Base-by-base conservation (phyloP, 2,113 vertebrate species). In the Microtus pennsylvanicus region DNA sequence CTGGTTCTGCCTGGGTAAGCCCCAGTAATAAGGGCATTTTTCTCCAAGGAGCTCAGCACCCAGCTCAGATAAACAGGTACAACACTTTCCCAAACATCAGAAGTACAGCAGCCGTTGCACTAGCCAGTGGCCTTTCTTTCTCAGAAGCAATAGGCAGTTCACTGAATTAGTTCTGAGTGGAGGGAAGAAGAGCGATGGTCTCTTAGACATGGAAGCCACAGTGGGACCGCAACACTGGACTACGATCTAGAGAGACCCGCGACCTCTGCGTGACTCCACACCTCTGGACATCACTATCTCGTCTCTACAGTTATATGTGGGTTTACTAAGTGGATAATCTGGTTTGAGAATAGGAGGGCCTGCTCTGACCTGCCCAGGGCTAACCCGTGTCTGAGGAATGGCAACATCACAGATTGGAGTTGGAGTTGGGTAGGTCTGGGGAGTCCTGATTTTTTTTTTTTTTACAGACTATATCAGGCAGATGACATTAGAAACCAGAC, bases 1-100 rank as follows among this genome's bases (percentile, higher is more conserved):
- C 52, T 17, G 50, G 85, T 97, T 97, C 96, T 91, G 93, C 93
- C 93, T 90, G 94, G 83, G 47, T 94, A 72, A 74, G 52, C 77
- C 13, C 33, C 69, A n/a, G 2, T 38, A 45, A 78, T 35, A 8
- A 61, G 35, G 69, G 63, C 0, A 0, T 11, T 65, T 55, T 90
- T 86, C 63, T 76, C n/a, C 1, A 16, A 42, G 47, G 67, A 88
- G 33, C 87, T 88, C 65, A 67, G 24, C 80, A 38, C 82, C 89
- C 70, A 82, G 52, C 28, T 1, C 26, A 87, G 81, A 85, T 74
- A 30, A 0, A 3, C 58, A 89, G 52, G 38, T 94, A 75, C 24
- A 85, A 77, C 42, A 21, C 26, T 67, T 42, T 80, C 78, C 61
- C 26, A 52, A 65, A 80, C 10, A 90, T 67, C 47, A 86, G 88